Conservation (phyloP, 2,888 invertebrate genomes). For the Salpingus planirostris region DNA sequence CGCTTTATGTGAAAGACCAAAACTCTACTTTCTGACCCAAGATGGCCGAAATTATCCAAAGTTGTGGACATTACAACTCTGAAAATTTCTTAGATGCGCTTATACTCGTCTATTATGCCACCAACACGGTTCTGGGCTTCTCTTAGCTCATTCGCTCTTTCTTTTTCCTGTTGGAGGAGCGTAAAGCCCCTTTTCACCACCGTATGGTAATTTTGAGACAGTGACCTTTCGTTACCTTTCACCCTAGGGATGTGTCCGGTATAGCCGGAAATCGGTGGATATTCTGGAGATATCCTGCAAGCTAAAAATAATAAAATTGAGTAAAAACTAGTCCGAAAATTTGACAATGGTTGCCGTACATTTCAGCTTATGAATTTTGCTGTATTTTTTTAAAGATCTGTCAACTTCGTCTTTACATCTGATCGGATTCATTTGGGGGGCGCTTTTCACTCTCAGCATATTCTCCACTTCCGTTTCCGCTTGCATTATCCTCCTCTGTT, state of each 20-base stretch:
- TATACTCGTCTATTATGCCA: constrained; percentile 17
- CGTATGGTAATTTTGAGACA: constrained; percentile 60
- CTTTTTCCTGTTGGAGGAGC: constrained; percentile 47
- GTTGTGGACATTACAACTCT: constrained; percentile 11
- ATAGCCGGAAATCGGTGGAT: constrained; percentile 64
- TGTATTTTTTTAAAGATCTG: constrained; percentile 44
- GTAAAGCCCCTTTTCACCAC: constrained; percentile 45
- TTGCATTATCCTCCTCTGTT: constrained; percentile 7
- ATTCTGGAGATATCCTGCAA: constrained; percentile 54
- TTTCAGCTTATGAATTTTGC: constrained; percentile 48
- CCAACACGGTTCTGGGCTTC: constrained; percentile 21
- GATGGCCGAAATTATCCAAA: too few relatives aligned
- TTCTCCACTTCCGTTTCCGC: constrained; percentile 37
- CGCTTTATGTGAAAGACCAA: too few relatives aligned
- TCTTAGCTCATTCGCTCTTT: constrained; percentile 34
- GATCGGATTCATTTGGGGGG: constrained; percentile 50
- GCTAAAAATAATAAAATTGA: constrained; percentile 41
- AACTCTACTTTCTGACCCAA: too few relatives aligned
- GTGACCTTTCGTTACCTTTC: constrained; percentile 52
- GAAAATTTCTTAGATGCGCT: constrained; percentile 7
- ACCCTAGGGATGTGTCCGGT: constrained; percentile 65
- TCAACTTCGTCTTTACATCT: constrained; percentile 49
- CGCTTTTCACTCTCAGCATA: constrained; percentile 46
- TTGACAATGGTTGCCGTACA: too few relatives aligned
- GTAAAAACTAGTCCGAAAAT: neutral